phyloP scores from a whole-genome alignment of 2,113 vertebrate genomes.

The Hippocampus barbouri region DNA sequence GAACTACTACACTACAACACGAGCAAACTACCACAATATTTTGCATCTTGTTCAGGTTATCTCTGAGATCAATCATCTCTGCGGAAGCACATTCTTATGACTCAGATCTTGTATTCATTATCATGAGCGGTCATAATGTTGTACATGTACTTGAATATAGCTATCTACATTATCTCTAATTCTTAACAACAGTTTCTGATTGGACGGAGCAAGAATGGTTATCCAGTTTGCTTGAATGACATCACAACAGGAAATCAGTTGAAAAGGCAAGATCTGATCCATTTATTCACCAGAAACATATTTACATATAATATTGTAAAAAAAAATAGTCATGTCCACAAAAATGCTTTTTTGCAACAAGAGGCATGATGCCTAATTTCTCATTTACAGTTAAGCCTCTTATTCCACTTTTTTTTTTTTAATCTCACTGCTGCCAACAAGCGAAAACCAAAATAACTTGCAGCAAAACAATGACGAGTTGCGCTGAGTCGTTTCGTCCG shows the following conservation, averaged over 20 bases:
- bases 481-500: neutral
- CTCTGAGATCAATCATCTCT: too few species aligned
- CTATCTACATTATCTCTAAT: too few species aligned
- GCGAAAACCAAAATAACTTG: conserved; percentile 4
- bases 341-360: neutral
- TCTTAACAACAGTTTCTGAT: neutral
- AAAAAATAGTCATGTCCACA: conserved; percentile 15
- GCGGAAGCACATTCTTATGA: too few species aligned
- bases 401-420: neutral
- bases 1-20: too few species aligned
- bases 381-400: neutral
- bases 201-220: neutral
- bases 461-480: neutral
- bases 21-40: too few species aligned
- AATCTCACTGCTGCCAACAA: conserved; percentile 10
- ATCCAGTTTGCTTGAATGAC: neutral
- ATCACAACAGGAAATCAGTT: neutral
- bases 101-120: too few species aligned
- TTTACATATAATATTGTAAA: conserved; percentile 38
- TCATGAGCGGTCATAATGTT: too few species aligned
- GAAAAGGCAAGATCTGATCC: conserved; percentile 52
- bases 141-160: too few species aligned
- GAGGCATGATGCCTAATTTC: neutral
- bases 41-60: too few species aligned
- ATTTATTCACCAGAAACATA: conserved; percentile 59